Evolutionary conservation across 2,888 invertebrate species (phyloP), one percentile per base, ranked within the genome.

Genomic region (Altica lythri): DNA sequence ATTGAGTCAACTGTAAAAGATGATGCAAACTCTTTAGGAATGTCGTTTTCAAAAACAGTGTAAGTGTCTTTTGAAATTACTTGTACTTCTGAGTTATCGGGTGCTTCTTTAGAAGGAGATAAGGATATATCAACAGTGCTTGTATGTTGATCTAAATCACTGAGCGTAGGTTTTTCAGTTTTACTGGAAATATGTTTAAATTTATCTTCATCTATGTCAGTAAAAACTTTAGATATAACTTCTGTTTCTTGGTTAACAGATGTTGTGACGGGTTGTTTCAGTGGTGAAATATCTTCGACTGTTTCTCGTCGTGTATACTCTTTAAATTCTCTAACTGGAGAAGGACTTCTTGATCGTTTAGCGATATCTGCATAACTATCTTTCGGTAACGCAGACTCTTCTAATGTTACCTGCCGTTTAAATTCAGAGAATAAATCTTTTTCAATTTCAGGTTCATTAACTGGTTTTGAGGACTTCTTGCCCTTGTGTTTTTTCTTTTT

Each of bases 301-400:
- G 32, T 16, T 30, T 34, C 22, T 38, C 42, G 42, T 27, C 8
- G 37, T 29, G 17, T 10, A 27, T 8, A 2, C 2, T 27, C 9
- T 27, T 27, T 27, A 8, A n/a, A 12, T 44, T 43, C 8, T 17
- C 30, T 42, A 18, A 35, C 32, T 6, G 62, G 62, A 16, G 72
- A 72, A n/a, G 71, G 60, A 4, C 70, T 68, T 51, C 72, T 60
- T n/a, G 73, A 72, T n/a, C 53, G 40, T 43, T 52, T 61, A 9
- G 62, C 47, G 30, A 73, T 64, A 37, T 74, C 74, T 1, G 74
- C 71, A 59, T 75, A 75, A 32, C 71, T 60, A 50, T 67, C 64
- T 61, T 72, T 69, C 0, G 70, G 64, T 49, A 71, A 62, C 29
- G 67, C 53, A 9, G 53, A 38, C 27, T 60, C 64, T 38, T 62